Conservation (phyloP, 2,888 invertebrate genomes). For the Sesia apiformis region DNA sequence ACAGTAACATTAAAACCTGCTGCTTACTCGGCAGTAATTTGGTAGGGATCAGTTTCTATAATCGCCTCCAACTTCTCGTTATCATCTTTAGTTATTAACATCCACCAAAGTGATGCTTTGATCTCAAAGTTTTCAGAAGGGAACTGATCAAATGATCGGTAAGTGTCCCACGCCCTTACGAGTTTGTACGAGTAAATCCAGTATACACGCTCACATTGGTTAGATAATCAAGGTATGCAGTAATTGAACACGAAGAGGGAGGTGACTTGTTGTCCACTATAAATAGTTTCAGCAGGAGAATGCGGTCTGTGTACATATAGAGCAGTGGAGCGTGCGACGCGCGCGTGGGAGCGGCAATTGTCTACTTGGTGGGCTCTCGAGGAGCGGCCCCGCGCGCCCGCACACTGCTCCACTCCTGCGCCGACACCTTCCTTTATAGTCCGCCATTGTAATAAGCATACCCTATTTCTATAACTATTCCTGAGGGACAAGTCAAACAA, state of each 20-base stretch:
- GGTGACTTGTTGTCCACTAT: neutral
- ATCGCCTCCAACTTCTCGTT: no score
- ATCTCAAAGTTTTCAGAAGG: no score
- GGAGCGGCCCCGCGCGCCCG: conserved; percentile 1
- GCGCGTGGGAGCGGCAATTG: conserved; percentile 16
- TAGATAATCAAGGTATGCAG: neutral
- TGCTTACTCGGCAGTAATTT: no score
- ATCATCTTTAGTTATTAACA: no score
- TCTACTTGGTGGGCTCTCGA: conserved; percentile 14
- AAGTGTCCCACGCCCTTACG: no score
- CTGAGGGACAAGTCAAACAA: neutral
- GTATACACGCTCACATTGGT: neutral
- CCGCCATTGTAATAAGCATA: neutral
- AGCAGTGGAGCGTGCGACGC: neutral
- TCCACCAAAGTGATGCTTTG: no score
- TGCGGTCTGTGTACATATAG: neutral
- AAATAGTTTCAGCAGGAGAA: neutral
- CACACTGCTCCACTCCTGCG: neutral
- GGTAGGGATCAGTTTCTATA: no score
- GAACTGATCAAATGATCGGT: no score
- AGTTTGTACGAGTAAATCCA: no score
- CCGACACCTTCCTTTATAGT: neutral
- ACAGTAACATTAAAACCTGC: no score
- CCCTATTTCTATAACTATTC: conserved; percentile 4
- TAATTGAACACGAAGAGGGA: neutral